Base-by-base conservation (phyloP, 2,113 vertebrate genomes). In the Meriones unguiculatus region DNA sequence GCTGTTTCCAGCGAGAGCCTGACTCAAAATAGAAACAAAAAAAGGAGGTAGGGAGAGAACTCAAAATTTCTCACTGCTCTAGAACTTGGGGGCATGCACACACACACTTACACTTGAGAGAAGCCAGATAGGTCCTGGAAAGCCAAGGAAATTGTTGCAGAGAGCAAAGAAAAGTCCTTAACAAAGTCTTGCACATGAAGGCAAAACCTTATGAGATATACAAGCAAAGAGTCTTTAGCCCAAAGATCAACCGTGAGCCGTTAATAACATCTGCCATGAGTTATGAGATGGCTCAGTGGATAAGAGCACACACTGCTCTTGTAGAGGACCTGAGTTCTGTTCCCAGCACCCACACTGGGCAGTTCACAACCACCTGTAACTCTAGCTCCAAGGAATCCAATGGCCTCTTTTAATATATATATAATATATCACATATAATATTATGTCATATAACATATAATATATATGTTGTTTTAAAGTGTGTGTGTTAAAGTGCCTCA, bases 191-290 rank as follows among this genome's bases (percentile, higher is more conserved):
- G 95, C 54, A 32, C 50, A 89, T 77, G 3, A 91, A 95, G 95
- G 54, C 30, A 92, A 88, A 50, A 64, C 4, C 64, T 25, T 30
- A 3, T 81, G 52, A 92, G 30, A 89, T 41, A 3, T 24, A 41
- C 5, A 35, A 95, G 72, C 1, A 77, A 93, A 90, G 28, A n/a
- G 2, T n/a, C 96, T 76, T 89, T 75, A 64, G 87, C n/a, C 32
- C 18, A 67, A 50, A n/a, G 50, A 8, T 89, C 35, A 95, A 25
- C 22, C 17, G 32, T n/a, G 22, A 76, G 65, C 46, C 41, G 81
- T 72, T 62, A 90, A 64, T 65, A 95, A 80, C 10, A 80, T 54
- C 35, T 57, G 32, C n/a, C 0, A 0, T 28, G n/a, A 22, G 78
- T 22, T 20, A 35, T 2, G 35, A 82, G 54, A 24, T 38, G 35